Percentiles rank a stretch among this genome's conserved stretches.
These are phyloP conservation scores for Ammodytes marinus DNA, from an alignment of 2,113 vertebrate species.

Conservation along the genomic window DNA sequence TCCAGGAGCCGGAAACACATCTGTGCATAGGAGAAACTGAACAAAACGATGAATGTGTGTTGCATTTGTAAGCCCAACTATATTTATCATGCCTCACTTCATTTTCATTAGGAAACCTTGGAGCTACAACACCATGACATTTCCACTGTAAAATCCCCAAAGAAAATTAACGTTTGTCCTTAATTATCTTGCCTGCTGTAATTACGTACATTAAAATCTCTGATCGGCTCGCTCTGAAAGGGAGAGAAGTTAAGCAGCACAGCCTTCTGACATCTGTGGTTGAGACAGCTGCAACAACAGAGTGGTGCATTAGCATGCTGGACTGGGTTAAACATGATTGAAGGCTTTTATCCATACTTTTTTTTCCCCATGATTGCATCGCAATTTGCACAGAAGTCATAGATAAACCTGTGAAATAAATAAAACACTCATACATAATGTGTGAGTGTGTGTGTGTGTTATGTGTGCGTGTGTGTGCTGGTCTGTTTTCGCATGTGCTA, in stretches of 20 bases:
- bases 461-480: constrained; percentile 26
- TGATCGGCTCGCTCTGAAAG: constrained; percentile 57
- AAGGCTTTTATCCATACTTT: constrained; percentile 17
- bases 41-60: constrained; percentile 52
- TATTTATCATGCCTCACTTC: constrained; percentile 48
- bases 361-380: constrained; percentile 31
- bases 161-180: constrained; percentile 64
- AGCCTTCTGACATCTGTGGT: constrained; percentile 55
- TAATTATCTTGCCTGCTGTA: constrained; percentile 66
- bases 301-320: constrained; percentile 28
- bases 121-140: constrained; percentile 48
- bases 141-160: constrained; percentile 53
- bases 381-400: constrained; percentile 39
- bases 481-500: constrained; percentile 27
- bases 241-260: constrained; percentile 23
- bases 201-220: constrained; percentile 72
- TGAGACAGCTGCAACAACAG: constrained; percentile 47
- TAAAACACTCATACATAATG: not conserved
- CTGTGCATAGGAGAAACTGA: constrained; percentile 55
- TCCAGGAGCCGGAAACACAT: constrained; percentile 61
- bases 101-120: constrained; percentile 62
- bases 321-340: constrained; percentile 20
- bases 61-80: constrained; percentile 48
- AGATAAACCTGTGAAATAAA: constrained; percentile 52
- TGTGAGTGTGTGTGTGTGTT: constrained; percentile 17